Evolutionary conservation across 2,888 invertebrate genomes (phyloP).

Genomic region (Cantharis lateralis): DNA sequence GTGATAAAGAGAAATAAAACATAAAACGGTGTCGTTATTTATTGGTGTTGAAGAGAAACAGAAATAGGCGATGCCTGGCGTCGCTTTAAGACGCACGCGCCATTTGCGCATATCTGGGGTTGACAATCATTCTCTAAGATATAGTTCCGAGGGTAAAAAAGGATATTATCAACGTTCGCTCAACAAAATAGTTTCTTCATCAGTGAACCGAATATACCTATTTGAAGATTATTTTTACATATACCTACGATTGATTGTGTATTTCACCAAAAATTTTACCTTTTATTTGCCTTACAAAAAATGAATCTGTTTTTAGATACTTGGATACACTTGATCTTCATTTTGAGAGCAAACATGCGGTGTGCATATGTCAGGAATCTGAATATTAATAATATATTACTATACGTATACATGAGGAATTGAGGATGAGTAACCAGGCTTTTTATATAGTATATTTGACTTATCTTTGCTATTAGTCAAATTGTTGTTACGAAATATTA

Average conservation of each 20-base stretch:
- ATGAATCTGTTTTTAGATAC: background rate
- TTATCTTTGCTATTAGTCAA: background rate
- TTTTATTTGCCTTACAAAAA: no score
- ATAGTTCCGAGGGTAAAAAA: constrained; percentile 4
- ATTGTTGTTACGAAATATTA: background rate
- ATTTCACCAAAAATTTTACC: background rate
- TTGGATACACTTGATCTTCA: background rate
- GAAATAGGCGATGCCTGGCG: constrained; percentile 7
- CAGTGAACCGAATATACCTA: background rate
- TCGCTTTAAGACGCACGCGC: constrained; percentile 15
- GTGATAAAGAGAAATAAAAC: constrained; percentile 10
- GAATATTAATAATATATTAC: background rate
- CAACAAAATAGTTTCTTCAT: background rate
- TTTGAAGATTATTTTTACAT: background rate
- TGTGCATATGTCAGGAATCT: background rate
- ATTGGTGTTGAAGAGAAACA: background rate
- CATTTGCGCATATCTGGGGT: background rate
- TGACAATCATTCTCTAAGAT: constrained; percentile 5
- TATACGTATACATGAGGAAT: no score
- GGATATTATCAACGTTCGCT: background rate
- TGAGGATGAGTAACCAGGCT: background rate
- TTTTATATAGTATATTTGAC: background rate
- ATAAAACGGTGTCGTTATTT: background rate
- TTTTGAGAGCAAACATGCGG: background rate
- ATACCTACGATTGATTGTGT: background rate